Percentiles rank a stretch among this genome's conserved stretches.
These are phyloP conservation scores for Centrocercus urophasianus DNA, from an alignment of 2,113 vertebrate species.

Conservation along the genomic window DNA sequence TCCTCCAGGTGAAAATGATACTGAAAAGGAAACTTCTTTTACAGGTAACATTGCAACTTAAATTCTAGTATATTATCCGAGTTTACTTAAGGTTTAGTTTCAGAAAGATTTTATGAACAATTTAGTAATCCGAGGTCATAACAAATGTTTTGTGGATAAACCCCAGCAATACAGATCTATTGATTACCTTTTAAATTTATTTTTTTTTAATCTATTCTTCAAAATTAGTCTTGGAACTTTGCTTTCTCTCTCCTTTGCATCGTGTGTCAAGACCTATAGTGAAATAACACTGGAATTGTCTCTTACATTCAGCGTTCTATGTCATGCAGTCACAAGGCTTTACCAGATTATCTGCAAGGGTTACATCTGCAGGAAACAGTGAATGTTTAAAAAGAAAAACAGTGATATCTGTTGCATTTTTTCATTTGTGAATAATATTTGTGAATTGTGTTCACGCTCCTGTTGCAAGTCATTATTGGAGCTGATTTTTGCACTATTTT, in stretches of 20 bases:
- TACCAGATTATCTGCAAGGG: not conserved
- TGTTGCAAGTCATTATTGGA: not conserved
- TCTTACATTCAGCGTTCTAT: not conserved
- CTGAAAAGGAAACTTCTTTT: slow-evolving; percentile 15
- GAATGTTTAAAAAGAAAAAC: not conserved
- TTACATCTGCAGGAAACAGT: not conserved
- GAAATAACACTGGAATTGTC: not conserved
- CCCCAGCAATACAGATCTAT: not conserved
- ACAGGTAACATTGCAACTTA: slow-evolving; percentile 51
- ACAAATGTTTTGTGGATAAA: not conserved
- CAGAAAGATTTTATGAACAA: not conserved
- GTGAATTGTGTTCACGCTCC: not conserved
- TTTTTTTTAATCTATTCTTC: not conserved
- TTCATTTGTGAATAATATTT: not conserved
- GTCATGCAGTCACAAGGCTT: not conserved
- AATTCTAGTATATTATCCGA: not conserved
- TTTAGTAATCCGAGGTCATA: not conserved
- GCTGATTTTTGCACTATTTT: not conserved
- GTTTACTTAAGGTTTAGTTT: not conserved
- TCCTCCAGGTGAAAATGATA: slow-evolving; percentile 1
- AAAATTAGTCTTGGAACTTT: not conserved
- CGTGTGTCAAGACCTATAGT: not conserved
- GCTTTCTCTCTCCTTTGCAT: not conserved
- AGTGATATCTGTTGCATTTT: not conserved
- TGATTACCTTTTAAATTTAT: not conserved